Evolutionary conservation across 2,888 invertebrate genomes (phyloP), one percentile per base, ranked within the genome.

Genomic region (Euspilapteryx auroguttella): DNA sequence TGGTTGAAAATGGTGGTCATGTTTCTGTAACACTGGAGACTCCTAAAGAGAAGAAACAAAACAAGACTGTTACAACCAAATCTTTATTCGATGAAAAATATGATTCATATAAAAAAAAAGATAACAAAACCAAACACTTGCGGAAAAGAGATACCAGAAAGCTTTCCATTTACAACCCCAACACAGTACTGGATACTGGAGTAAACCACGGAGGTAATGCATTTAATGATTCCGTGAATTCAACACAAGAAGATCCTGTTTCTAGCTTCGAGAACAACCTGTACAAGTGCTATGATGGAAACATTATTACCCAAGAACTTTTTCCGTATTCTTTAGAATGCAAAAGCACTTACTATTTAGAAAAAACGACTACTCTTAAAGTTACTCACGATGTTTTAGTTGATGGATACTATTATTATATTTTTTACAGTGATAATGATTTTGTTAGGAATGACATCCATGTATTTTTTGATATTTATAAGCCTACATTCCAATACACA

Each of bases 391-490:
- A 87, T 38, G 85, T 91, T 13, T 68, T 79, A 21, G 75, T 81
- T 28, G 86, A 89, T 49, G 91, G 90, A 5, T 91, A 91, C 61
- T 92, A 91, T 54, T 92, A 92, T 61, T 92, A 91, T 44, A 89
- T 92, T 40, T 91, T 92, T 61, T 91, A 90, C 49, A 90, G 89
- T 43, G 89, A 92, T 52, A 90, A 91, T 62, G 90, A 89, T 53
- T 69, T 84, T 40, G 83, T 86, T 7, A 80, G 77, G 26, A 92
- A 91, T 58, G 85, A 88, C 47, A 87, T 92, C 42, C 87, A 90
- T 59, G 88, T 87, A 4, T 79, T 89, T 35, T 90, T 92, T 52
- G 87, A 91, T 63, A 89, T 92, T 47, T 85, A 85, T 45, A 91
- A 91, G 45, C 89, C 90, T 9, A 87, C 89, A 38, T 88, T 88